Conservation (phyloP, 2,113 vertebrate species). For the Syngnathus floridae region DNA sequence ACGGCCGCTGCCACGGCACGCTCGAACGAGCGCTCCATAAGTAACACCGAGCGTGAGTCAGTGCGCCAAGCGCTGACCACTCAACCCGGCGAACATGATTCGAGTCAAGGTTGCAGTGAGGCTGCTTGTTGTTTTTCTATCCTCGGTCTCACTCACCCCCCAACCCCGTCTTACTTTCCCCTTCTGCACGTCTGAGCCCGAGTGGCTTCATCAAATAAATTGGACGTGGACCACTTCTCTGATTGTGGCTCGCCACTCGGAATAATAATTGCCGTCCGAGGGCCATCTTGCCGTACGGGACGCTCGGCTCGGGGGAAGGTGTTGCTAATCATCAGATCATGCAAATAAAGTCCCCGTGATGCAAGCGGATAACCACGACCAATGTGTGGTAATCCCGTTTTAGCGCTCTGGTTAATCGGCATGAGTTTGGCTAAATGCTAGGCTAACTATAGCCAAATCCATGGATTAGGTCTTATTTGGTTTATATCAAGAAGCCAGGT, state of each 20-base stretch:
- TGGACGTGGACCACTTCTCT: conserved; percentile 64
- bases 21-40: conserved; percentile 4
- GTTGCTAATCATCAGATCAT: neutral
- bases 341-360: neutral
- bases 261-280: conserved; percentile 66
- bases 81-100: conserved; percentile 27
- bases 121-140: conserved; percentile 1
- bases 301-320: neutral
- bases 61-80: conserved; percentile 15
- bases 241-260: conserved; percentile 52
- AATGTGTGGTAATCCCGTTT: neutral
- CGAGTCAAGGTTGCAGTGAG: conserved; percentile 24
- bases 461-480: conserved; percentile 16
- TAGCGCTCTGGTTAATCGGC: conserved; percentile 20
- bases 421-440: conserved; percentile 7
- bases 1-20: conserved; percentile 30
- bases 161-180: conserved; percentile 31
- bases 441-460: conserved; percentile 23
- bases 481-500: conserved; percentile 17
- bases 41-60: conserved; percentile 11
- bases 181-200: conserved; percentile 55
- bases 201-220: conserved; percentile 72
- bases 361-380: neutral
- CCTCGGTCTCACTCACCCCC: neutral
- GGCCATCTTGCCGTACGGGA: conserved; percentile 6